A percentile compares a stretch with the other conserved stretches of the same genome.
Evolutionary conservation across 1,140 invertebrate species (phyloP).

Genomic region (Diorhabda carinulata): DNA sequence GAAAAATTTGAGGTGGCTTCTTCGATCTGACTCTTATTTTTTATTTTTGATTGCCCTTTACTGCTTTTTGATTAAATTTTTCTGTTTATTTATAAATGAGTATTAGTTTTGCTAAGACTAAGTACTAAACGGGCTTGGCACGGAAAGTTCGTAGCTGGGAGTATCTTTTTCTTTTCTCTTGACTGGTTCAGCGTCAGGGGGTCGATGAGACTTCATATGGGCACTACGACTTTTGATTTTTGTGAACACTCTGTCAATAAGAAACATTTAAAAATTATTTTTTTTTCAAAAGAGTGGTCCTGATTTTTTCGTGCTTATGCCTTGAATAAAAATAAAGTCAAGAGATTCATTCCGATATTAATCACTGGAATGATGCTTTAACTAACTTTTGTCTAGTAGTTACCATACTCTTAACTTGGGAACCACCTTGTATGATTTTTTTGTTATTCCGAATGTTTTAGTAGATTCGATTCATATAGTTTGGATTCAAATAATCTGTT

Average conservation of each 20-base stretch:
- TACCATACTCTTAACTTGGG: no score
- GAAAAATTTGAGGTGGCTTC: conserved; percentile 22
- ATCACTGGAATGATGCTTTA: no score
- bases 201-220: conserved; percentile 95
- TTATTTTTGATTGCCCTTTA: conserved; percentile 41
- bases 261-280: not conserved
- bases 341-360: no score
- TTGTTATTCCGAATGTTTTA: no score
- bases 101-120: conserved; percentile 33
- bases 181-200: conserved; percentile 63
- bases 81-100: conserved; percentile 15
- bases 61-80: conserved; percentile 33
- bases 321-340: no score
- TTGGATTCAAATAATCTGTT: no score
- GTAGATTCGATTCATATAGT: no score
- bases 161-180: conserved; percentile 41
- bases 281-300: not conserved
- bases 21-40: conserved; percentile 37
- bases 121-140: conserved; percentile 46
- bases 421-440: no score
- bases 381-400: no score
- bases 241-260: conserved; percentile 79
- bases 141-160: conserved; percentile 40
- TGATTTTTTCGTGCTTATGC: no score
- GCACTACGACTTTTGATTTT: conserved; percentile 97